Conservation (phyloP, 2,797 vertebrate genomes). For the Trichosurus vulpecula region DNA sequence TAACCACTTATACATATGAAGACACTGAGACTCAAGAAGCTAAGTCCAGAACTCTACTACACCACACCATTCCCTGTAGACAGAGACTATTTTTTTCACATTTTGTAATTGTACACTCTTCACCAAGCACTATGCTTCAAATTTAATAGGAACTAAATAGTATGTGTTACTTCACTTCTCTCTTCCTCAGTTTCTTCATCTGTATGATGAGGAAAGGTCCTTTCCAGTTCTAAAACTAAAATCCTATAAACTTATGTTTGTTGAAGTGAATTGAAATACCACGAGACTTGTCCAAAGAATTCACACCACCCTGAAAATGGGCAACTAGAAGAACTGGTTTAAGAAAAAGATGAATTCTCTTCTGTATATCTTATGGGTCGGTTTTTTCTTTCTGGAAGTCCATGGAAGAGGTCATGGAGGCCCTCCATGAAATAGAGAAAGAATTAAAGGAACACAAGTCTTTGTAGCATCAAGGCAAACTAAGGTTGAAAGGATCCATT, state of each 20-base stretch:
- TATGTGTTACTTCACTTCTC: not conserved
- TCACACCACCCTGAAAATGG: not conserved
- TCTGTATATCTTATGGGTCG: not conserved
- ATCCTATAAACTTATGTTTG: not conserved
- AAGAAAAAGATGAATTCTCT: not conserved
- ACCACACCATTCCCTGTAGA: not conserved
- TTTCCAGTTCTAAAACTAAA: not conserved
- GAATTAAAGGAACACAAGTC: not conserved
- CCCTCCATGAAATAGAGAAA: not conserved
- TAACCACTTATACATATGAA: not conserved
- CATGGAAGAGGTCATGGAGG: not conserved
- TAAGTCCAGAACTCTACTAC: not conserved
- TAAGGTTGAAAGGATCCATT: not conserved
- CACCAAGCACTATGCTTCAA: not conserved
- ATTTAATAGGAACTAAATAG: not conserved
- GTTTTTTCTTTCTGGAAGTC: not conserved
- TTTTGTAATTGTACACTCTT: not conserved
- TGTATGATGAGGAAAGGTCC: not conserved
- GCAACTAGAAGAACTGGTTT: not conserved
- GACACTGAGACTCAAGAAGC: not conserved
- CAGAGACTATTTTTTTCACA: not conserved
- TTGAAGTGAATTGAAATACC: not conserved
- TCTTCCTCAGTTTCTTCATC: not conserved
- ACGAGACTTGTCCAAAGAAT: not conserved
- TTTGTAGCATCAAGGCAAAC: not conserved